Percentiles rank a stretch among this genome's conserved stretches.
These are phyloP conservation scores for Pseudonaja textilis DNA, from an alignment of 2,113 vertebrate species.

Conservation along the genomic window DNA sequence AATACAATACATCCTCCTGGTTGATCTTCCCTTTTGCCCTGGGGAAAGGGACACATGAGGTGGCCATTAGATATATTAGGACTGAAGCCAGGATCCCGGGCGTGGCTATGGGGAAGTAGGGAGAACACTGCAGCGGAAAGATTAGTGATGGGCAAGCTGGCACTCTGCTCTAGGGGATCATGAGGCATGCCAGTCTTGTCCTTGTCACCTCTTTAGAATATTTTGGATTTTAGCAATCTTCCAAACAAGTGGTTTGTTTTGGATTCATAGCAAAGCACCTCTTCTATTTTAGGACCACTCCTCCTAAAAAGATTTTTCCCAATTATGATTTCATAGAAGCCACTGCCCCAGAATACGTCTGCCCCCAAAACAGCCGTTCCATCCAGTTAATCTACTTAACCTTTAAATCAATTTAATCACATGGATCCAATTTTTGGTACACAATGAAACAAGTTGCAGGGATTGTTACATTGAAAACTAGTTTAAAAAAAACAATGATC, in stretches of 20 bases:
- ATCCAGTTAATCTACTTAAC: background rate
- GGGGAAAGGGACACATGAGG: background rate
- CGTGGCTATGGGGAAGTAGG: background rate
- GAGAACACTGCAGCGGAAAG: background rate
- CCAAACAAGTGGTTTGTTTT: background rate
- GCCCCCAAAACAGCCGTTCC: background rate
- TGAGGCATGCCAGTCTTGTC: background rate
- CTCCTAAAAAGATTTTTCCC: background rate
- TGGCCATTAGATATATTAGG: background rate
- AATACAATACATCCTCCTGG: background rate
- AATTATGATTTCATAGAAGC: background rate
- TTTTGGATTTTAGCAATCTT: background rate
- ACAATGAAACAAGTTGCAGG: background rate
- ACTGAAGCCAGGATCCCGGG: background rate
- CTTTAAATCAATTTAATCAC: background rate
- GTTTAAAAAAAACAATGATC: background rate
- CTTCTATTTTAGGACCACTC: background rate
- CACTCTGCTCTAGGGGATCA: background rate
- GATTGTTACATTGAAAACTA: background rate
- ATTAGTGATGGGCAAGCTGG: background rate
- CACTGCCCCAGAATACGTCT: background rate
- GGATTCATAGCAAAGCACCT: background rate
- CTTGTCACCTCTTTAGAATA: background rate
- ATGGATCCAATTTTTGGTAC: background rate
- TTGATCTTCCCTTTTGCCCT: no score